These are phyloP conservation scores for Carcina quercana DNA, from an alignment of 2,888 invertebrate species.

Conservation along the genomic window DNA sequence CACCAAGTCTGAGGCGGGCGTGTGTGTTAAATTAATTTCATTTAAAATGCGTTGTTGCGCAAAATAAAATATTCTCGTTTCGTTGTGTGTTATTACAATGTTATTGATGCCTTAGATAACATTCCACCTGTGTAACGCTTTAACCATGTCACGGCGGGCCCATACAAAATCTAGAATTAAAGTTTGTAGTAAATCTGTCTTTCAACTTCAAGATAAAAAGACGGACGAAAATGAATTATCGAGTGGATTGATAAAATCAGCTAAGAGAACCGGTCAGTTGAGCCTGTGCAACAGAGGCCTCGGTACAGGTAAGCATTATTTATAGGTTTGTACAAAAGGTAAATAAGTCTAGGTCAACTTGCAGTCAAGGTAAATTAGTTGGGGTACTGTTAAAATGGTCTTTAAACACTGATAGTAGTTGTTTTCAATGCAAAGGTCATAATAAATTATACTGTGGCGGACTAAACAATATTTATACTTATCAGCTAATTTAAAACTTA, in stretches of 20 bases:
- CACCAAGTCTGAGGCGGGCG: no score
- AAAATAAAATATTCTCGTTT: neutral
- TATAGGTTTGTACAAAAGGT: slow-evolving; percentile 3
- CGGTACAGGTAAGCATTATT: slow-evolving; percentile 78
- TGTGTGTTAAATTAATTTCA: no score
- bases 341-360: slow-evolving; percentile 3
- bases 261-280: slow-evolving; percentile 86
- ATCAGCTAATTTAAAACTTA: no score
- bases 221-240: slow-evolving; percentile 82
- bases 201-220: slow-evolving; percentile 82
- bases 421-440: no score
- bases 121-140: neutral
- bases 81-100: neutral
- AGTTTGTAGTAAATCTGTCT: slow-evolving; percentile 68
- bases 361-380: slow-evolving; percentile 7
- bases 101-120: neutral
- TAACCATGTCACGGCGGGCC: slow-evolving; percentile 14
- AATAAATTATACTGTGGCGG: no score
- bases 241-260: slow-evolving; percentile 82
- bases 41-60: slow-evolving; percentile 4
- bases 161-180: slow-evolving; percentile 44
- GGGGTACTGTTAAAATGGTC: no score
- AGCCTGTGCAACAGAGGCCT: slow-evolving; percentile 85
- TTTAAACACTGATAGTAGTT: no score
- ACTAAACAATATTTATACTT: no score